Conservation (phyloP, 1,140 invertebrate genomes). For the Phthorimaea operculella region DNA sequence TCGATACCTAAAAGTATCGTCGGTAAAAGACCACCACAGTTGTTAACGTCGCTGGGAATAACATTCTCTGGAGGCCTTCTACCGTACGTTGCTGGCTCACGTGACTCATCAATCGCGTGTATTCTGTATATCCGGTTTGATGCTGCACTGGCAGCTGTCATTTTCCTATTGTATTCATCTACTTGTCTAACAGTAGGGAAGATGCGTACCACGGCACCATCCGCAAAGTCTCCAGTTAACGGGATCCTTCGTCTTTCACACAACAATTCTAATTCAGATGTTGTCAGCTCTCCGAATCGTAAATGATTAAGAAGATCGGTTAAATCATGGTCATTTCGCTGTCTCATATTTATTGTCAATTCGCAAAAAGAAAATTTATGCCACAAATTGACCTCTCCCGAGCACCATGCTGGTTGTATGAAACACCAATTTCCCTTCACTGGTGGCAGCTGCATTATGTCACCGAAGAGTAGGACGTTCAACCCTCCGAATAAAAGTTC, state of each 20-base stretch:
- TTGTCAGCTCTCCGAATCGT: conserved; percentile 20
- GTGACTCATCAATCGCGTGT: conserved; percentile 19
- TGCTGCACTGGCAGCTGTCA: conserved; percentile 13
- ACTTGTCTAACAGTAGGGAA: conserved; percentile 23
- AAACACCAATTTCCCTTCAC: conserved; percentile 29
- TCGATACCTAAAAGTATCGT: conserved; percentile 14
- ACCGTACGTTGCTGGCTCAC: conserved; percentile 18
- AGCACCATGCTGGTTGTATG: conserved; percentile 15
- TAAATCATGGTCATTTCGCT: conserved; percentile 20
- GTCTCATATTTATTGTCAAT: conserved; percentile 15
- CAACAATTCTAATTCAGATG: conserved; percentile 10
- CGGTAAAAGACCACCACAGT: conserved; percentile 18
- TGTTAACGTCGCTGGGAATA: conserved; percentile 21
- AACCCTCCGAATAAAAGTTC: conserved; percentile 19
- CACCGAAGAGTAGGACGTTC: conserved; percentile 22
- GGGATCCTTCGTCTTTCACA: conserved; percentile 16
- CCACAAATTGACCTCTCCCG: conserved; percentile 14
- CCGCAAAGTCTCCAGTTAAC: conserved; percentile 19
- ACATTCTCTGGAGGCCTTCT: conserved; percentile 16
- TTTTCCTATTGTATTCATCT: conserved; percentile 22
- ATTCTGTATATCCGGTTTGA: conserved; percentile 9
- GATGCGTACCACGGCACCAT: conserved; percentile 22
- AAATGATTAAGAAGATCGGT: conserved; percentile 24
- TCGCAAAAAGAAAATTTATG: conserved; percentile 16
- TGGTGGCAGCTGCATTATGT: conserved; percentile 36